phyloP scores from a whole-genome alignment of 2,888 invertebrate species.

The Drosophila nr. perissopoda region DNA sequence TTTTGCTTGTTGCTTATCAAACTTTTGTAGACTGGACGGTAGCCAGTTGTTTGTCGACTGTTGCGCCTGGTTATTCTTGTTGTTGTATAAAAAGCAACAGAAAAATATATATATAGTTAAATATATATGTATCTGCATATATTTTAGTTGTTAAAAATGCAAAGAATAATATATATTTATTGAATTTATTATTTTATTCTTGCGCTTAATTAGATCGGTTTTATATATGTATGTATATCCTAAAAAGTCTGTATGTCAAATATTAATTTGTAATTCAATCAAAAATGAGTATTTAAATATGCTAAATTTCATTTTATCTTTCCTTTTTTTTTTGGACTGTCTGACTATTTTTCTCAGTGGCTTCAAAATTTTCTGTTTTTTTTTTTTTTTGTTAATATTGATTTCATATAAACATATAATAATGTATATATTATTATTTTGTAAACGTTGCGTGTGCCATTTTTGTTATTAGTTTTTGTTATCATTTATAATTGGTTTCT shows the following conservation, averaged over 20 bases:
- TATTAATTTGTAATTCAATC: constrained; percentile 59
- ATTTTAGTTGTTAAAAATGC: constrained; percentile 65
- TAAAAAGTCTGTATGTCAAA: constrained; percentile 65
- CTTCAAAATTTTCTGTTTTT: constrained; percentile 41
- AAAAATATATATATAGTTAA: constrained; percentile 60
- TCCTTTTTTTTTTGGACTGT: constrained; percentile 61
- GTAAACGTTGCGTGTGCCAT: constrained; percentile 36
- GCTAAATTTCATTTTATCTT: constrained; percentile 21
- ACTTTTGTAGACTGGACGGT: constrained; percentile 81
- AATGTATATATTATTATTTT: constrained; percentile 11
- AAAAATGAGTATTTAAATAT: constrained; percentile 43
- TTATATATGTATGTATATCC: constrained; percentile 64
- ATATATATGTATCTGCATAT: constrained; percentile 24
- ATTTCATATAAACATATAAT: constrained; percentile 16
- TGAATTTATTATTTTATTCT: constrained; percentile 43
- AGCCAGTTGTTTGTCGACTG: constrained; percentile 74
- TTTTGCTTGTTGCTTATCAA: constrained; percentile 60
- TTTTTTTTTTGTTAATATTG: constrained; percentile 22
- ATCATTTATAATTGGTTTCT: constrained; percentile 25
- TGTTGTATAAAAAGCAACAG: constrained; percentile 76
- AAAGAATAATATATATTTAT: constrained; percentile 58
- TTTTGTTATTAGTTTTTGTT: constrained; percentile 37
- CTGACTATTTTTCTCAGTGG: constrained; percentile 49
- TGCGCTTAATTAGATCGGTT: constrained; percentile 55
- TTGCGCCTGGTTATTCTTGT: constrained; percentile 57